Evolutionary conservation across 2,888 invertebrate genomes (phyloP).

Genomic region (Habroteleia sp.): DNA sequence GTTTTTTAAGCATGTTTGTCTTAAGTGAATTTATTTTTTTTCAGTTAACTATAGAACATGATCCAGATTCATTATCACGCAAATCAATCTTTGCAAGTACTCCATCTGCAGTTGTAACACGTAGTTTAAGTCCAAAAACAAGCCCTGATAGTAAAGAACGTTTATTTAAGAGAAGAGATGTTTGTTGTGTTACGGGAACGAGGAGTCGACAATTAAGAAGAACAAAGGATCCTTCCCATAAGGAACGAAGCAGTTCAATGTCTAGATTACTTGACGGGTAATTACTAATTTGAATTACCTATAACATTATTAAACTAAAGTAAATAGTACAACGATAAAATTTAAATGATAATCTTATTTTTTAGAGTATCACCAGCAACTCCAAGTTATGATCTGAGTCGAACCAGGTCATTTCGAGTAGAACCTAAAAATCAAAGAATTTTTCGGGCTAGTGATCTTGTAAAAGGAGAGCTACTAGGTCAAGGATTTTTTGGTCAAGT

Average conservation of each 20-base stretch:
- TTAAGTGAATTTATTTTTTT: slow-evolving; percentile 46
- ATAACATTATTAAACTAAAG: too few relatives aligned
- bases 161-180: slow-evolving; percentile 83
- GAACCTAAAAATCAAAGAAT: slow-evolving; percentile 88
- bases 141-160: slow-evolving; percentile 82
- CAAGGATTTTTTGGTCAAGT: slow-evolving; percentile 97
- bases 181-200: slow-evolving; percentile 85
- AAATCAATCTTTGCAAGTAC: slow-evolving; percentile 81
- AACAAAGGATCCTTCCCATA: slow-evolving; percentile 84
- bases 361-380: slow-evolving; percentile 78
- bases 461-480: slow-evolving; percentile 93
- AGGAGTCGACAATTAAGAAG: slow-evolving; percentile 84
- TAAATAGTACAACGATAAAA: too few relatives aligned
- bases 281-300: too few relatives aligned
- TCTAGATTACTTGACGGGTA: slow-evolving; percentile 90
- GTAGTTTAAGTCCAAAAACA: slow-evolving; percentile 77
- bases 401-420: slow-evolving; percentile 93
- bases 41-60: slow-evolving; percentile 93
- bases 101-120: slow-evolving; percentile 80
- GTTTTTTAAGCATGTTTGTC: too few relatives aligned
- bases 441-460: slow-evolving; percentile 94
- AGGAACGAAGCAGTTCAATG: slow-evolving; percentile 93
- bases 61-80: slow-evolving; percentile 87
- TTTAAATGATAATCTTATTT: too few relatives aligned
- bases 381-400: slow-evolving; percentile 86